Conservation (phyloP, 2,888 invertebrate genomes). For the Steinernema carpocapsae region DNA sequence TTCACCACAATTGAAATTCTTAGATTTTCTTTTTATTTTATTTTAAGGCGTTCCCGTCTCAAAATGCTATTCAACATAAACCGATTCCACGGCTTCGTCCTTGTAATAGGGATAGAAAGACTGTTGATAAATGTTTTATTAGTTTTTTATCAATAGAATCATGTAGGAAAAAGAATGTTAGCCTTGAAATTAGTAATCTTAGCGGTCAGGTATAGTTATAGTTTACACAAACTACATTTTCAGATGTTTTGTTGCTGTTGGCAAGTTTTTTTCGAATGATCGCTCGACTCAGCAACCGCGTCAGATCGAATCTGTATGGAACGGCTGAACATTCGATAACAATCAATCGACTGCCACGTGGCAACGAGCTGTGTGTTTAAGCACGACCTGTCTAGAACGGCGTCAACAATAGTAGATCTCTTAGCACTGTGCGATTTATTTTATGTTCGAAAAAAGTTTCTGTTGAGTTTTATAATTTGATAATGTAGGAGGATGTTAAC, state of each 20-base stretch:
- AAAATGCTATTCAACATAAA: slow-evolving; percentile 65
- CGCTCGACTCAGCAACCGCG: slow-evolving; percentile 58
- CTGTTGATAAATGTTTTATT: too few species aligned
- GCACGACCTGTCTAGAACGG: too few species aligned
- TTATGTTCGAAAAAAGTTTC: too few species aligned
- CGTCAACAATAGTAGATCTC: background rate
- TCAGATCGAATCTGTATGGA: slow-evolving; percentile 47
- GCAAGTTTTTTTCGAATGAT: slow-evolving; percentile 61
- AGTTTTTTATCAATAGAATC: too few species aligned
- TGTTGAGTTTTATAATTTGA: too few species aligned
- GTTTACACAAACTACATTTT: slow-evolving; percentile 56
- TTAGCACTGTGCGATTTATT: slow-evolving; percentile 7
- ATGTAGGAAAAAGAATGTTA: too few species aligned
- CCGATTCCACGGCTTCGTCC: slow-evolving; percentile 65
- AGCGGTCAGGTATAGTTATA: too few species aligned
- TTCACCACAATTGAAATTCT: too few species aligned
- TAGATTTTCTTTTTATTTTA: background rate
- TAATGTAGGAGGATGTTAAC: background rate
- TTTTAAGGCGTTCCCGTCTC: slow-evolving; percentile 12
- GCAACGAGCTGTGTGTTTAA: too few species aligned
- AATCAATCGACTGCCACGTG: too few species aligned
- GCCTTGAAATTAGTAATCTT: too few species aligned
- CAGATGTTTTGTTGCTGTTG: slow-evolving; percentile 51
- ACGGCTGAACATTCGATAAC: background rate
- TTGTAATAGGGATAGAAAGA: slow-evolving; percentile 56